Base-by-base conservation (phyloP, 2,888 invertebrate species). In the Priocnemis perturbator region DNA sequence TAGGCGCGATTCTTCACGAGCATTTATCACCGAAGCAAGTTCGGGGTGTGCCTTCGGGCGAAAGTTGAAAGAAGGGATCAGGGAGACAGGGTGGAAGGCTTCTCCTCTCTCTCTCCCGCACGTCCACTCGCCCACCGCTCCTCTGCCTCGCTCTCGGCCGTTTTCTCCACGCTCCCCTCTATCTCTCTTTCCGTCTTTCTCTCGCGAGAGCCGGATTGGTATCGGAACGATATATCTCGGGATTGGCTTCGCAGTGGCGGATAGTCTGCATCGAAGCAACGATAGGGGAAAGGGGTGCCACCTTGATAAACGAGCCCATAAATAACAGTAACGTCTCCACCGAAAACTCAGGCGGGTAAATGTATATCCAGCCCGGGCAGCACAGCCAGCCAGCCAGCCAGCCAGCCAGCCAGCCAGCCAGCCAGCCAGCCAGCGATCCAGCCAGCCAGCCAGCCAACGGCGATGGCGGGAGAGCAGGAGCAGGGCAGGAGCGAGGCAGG, bases 211-310 rank as follows among this genome's bases (percentile, higher is more conserved):
- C 72, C 74, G 86, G 85, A 87, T 86, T 82, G 85, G 85, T 89
- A 88, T 88, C 89, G 87, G 86, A 85, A 86, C 90, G 91, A 90
- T 90, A 91, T 90, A 91, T 91, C 91, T 91, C 89, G 90, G 87
- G 90, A 91, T 91, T 90, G 91, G 91, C 90, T 90, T 85, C 82
- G 84, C 82, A 83, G 81, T 84, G 83, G 85, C 83, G 86, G 84
- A 86, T 85, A 84, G 85, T 85, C 84, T 81, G 81, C 83, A 81
- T 79, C 83, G 83, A 79, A 67, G 76, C 72, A 81, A 80, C 79
- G 81, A 81, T 76, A 78, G 78, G 81, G 81, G 82, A 82, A 81
- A 82, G 83, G 84, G 85, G 86, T 87, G 86, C 87, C 83, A 84
- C 85, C 86, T 86, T 88, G 87, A 88, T 87, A 88, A 88, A 88